phyloP scores from a whole-genome alignment of 2,113 vertebrate species.

The Nipponia nippon region DNA sequence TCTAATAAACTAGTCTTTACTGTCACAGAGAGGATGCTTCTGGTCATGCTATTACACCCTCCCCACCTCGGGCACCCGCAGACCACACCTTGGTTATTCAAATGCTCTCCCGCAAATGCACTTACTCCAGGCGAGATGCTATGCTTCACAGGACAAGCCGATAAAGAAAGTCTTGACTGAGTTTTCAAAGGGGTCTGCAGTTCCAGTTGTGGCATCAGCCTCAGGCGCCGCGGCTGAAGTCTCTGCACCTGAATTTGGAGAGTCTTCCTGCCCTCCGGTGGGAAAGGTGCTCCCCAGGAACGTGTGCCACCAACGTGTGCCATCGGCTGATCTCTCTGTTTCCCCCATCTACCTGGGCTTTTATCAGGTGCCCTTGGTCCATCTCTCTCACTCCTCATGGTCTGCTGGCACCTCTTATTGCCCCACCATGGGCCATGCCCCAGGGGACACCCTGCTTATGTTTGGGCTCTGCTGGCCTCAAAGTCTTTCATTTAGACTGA shows the following conservation, averaged over 20 bases:
- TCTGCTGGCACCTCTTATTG: neutral
- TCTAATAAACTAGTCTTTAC: neutral
- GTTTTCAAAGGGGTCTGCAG: neutral
- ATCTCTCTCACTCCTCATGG: neutral
- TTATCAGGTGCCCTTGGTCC: neutral
- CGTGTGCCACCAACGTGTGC: fast-evolving
- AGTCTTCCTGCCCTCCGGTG: neutral
- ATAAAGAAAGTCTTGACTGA: neutral
- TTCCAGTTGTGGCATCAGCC: neutral
- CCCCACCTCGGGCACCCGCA: fast-evolving
- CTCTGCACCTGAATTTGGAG: neutral
- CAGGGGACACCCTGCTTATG: neutral
- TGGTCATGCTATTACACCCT: fast-evolving
- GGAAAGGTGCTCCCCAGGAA: neutral
- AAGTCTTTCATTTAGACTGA: neutral
- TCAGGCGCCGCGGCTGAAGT: fast-evolving
- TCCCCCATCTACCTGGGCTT: neutral
- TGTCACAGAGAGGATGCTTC: neutral
- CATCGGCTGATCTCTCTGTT: neutral
- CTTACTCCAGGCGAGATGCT: fast-evolving
- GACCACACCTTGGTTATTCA: neutral
- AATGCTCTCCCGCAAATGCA: neutral
- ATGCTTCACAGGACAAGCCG: fast-evolving
- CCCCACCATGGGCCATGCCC: neutral
- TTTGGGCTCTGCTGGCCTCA: neutral